Percentiles rank a stretch among this genome's conserved stretches.
phyloP scores from a whole-genome alignment of 2,888 invertebrate genomes.

The Drosophila buzzatii region DNA sequence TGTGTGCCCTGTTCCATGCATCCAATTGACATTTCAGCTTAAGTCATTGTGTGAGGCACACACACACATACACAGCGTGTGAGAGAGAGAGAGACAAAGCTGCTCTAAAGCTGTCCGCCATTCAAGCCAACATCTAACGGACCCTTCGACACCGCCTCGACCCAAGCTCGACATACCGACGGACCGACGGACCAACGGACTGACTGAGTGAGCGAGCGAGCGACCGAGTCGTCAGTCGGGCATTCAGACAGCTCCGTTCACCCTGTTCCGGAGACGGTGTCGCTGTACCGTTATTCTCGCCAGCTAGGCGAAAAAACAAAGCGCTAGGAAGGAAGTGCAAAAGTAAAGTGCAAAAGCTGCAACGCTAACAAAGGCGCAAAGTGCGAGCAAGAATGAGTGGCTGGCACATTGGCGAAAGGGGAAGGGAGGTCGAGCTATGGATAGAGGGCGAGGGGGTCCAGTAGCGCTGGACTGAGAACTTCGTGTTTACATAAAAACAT shows the following conservation, averaged over 20 bases:
- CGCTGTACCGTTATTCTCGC: conserved; percentile 58
- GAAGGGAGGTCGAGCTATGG: neutral
- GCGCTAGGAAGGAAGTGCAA: conserved; percentile 69
- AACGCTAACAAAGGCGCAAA: conserved; percentile 73
- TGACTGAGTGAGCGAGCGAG: neutral
- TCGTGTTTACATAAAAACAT: conserved; percentile 75
- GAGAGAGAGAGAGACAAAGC: conserved; percentile 17
- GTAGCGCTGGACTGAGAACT: conserved; percentile 20
- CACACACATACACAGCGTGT: conserved; percentile 35
- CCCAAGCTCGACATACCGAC: neutral
- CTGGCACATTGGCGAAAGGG: neutral
- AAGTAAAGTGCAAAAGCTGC: conserved; percentile 77
- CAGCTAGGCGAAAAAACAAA: conserved; percentile 60
- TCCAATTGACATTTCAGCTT: conserved; percentile 80
- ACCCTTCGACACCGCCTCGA: conserved; percentile 21
- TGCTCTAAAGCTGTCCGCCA: conserved; percentile 64
- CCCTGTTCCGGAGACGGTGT: conserved; percentile 38
- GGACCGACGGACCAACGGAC: neutral
- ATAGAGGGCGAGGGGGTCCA: neutral
- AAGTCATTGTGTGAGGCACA: conserved; percentile 74
- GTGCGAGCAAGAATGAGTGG: conserved; percentile 38
- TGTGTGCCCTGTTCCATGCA: conserved; percentile 57
- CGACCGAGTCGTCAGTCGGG: conserved; percentile 25
- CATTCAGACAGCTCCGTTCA: conserved; percentile 39
- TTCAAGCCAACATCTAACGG: conserved; percentile 47